phyloP scores from a whole-genome alignment of 2,888 invertebrate genomes.

The Drosophila rubida region DNA sequence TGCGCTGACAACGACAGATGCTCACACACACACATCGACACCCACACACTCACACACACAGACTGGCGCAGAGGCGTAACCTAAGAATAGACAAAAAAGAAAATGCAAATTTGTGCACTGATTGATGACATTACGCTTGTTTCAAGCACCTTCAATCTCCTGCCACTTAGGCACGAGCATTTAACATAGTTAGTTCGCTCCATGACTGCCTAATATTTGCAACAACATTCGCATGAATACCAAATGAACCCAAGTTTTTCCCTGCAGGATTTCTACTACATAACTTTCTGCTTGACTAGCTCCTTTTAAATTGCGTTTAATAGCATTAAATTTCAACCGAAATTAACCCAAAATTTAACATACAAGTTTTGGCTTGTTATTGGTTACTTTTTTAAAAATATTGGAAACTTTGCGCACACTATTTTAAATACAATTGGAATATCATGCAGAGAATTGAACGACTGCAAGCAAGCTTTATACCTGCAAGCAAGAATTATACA shows the following conservation, averaged over 20 bases:
- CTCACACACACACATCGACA: slow-evolving; percentile 30
- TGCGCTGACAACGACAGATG: slow-evolving; percentile 75
- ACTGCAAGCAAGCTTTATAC: too few species aligned
- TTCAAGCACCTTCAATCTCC: slow-evolving; percentile 17
- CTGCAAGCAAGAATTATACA: too few species aligned
- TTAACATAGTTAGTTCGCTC: neutral
- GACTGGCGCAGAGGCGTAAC: neutral
- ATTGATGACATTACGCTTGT: slow-evolving; percentile 71
- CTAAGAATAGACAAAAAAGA: slow-evolving; percentile 51
- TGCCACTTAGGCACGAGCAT: neutral
- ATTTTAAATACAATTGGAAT: too few species aligned
- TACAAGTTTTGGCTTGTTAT: too few species aligned
- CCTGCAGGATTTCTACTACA: too few species aligned
- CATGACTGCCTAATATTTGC: neutral
- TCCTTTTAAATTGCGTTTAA: too few species aligned
- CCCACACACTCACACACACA: slow-evolving; percentile 4
- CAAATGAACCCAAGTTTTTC: neutral
- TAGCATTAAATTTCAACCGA: too few species aligned
- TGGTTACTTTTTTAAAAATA: too few species aligned
- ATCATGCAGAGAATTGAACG: too few species aligned
- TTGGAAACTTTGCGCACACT: too few species aligned
- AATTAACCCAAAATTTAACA: too few species aligned
- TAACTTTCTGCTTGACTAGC: too few species aligned
- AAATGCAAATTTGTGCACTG: slow-evolving; percentile 74
- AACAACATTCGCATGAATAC: slow-evolving; percentile 27